Base-by-base conservation (phyloP, 2,888 invertebrate genomes). In the Plagodis pulveraria region DNA sequence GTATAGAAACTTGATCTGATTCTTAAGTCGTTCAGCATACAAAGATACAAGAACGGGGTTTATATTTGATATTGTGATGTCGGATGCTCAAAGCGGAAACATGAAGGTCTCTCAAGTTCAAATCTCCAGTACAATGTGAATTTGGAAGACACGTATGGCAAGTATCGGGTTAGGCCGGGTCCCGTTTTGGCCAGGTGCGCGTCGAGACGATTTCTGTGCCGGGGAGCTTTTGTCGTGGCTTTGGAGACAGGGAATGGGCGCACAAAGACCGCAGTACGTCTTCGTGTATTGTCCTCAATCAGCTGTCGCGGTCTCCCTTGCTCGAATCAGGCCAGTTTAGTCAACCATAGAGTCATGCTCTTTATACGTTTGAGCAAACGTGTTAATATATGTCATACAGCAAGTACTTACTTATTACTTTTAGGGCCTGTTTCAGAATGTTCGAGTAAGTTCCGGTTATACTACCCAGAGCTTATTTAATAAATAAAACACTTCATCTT, bases 211-310 rank as follows among this genome's bases (percentile, higher is more conserved):
- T 69, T 69, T 67, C 71, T 76, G 78, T 76, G 71, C 76, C 70
- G 72, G 71, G 66, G 72, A 71, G 76, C 83, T 81, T 86, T 88
- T 88, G 86, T 83, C 75, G 73, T 76, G 73, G 77, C 70, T 75
- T 73, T 69, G 61, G 78, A 82, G 80, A 83, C 81, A 78, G 72
- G 80, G 77, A 73, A 73, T 78, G 78, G 71, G 70, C 56, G 73
- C 77, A 91, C 90, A 92, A 91, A 86, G 77, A 81, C 84, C 79
- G 81, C 89, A 88, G 86, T 88, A 89, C 91, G 89, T 92, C 92
- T 91, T 91, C 90, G 82, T 74, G 81, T 69, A 87, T 90, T 91
- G 90, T 91, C 81, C 82, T 70, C 71, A 80, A 81, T 90, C 91
- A 91, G 92, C 91, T 90, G 91, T 87, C 89, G 86, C 78, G 78